These are phyloP conservation scores for Odontophorus gujanensis DNA, from an alignment of 2,113 vertebrate species.

Conservation along the genomic window DNA sequence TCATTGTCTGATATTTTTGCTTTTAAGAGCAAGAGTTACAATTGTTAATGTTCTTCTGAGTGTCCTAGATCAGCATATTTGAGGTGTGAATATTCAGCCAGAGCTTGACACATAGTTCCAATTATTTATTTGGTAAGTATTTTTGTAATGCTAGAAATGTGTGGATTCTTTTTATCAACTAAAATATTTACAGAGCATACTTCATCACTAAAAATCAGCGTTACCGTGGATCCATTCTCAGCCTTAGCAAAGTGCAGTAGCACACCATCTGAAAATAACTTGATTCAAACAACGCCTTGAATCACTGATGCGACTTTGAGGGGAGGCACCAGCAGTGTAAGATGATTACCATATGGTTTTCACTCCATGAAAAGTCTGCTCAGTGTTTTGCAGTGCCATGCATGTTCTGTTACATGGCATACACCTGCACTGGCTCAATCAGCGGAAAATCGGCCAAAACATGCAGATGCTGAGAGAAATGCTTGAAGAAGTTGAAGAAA, in stretches of 20 bases:
- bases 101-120: not conserved
- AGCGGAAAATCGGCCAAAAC: not conserved
- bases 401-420: slow-evolving; percentile 11
- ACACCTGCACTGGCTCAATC: not conserved
- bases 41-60: not conserved
- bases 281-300: not conserved
- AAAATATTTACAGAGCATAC: not conserved
- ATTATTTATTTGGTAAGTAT: slow-evolving; percentile 42
- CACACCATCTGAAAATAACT: not conserved
- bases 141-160: not conserved
- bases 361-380: not conserved
- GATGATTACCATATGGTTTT: not conserved
- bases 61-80: not conserved
- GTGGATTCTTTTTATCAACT: not conserved
- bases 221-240: not conserved
- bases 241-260: not conserved
- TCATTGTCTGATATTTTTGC: not conserved
- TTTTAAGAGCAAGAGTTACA: not conserved
- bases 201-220: not conserved
- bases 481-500: slow-evolving; percentile 61
- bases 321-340: not conserved
- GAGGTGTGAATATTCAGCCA: not conserved
- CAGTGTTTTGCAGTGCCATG: slow-evolving; percentile 35
- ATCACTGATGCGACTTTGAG: not conserved
- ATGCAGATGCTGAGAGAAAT: slow-evolving; percentile 2